A percentile compares a stretch with the other conserved stretches of the same genome.
Conservation (phyloP, 1,140 invertebrate genomes). For the Drosophila saltans region DNA sequence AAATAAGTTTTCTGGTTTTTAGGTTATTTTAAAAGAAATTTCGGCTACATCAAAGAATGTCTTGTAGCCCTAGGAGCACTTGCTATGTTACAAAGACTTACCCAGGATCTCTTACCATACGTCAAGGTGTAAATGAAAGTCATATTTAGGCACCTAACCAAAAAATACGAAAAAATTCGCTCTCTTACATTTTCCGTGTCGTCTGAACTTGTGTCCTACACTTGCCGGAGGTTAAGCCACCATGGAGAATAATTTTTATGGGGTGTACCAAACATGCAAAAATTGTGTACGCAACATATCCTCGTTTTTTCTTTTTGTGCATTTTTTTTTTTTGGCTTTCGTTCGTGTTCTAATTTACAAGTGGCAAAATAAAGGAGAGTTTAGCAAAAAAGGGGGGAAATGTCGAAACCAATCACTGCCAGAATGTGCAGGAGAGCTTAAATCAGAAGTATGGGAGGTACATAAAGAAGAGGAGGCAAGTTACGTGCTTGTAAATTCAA, state of each 20-base stretch:
- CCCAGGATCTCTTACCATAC: not conserved
- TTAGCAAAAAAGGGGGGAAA: conserved; percentile 54
- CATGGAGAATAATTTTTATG: conserved; percentile 54
- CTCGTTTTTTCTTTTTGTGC: conserved; percentile 5
- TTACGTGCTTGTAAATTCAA: conserved; percentile 82
- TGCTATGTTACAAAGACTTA: conserved; percentile 7
- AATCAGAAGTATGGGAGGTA: conserved; percentile 2
- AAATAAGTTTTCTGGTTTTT: not conserved
- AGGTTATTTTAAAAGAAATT: not conserved
- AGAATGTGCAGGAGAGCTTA: conserved; percentile 7
- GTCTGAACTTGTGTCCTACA: conserved; percentile 21
- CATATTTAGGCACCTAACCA: conserved; percentile 61
- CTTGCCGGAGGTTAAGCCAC: conserved; percentile 50
- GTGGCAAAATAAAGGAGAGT: conserved; percentile 59
- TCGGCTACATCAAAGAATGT: conserved; percentile 56
- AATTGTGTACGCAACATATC: conserved; percentile 51
- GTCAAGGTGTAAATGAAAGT: conserved; percentile 73
- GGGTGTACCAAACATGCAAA: conserved; percentile 53
- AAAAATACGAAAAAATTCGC: not conserved
- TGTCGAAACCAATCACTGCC: conserved; percentile 67
- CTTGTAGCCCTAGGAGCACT: conserved; percentile 53
- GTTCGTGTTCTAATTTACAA: conserved; percentile 77
- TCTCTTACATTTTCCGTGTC: conserved; percentile 19
- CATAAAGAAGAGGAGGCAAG: conserved; percentile 34
- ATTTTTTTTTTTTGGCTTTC: conserved; percentile 7